phyloP scores from a whole-genome alignment of 2,888 invertebrate genomes.

The Cancer borealis region DNA sequence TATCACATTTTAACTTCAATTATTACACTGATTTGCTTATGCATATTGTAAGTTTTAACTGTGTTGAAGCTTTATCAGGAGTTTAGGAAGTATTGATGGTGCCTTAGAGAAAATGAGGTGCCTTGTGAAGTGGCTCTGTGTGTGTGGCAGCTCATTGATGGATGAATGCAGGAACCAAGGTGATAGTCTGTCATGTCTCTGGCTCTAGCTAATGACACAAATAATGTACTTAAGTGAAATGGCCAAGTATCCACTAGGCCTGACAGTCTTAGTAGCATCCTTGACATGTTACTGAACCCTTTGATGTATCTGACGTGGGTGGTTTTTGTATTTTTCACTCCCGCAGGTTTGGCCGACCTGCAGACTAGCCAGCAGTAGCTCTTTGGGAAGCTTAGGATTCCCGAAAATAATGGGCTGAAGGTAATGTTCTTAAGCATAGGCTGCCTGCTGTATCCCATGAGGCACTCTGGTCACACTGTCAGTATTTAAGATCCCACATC shows the following conservation, averaged over 20 bases:
- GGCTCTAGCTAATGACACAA: constrained; percentile 66
- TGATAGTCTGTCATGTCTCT: constrained; percentile 69
- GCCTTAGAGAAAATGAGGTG: constrained; percentile 68
- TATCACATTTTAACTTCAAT: constrained; percentile 25
- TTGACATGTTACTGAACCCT: constrained; percentile 59
- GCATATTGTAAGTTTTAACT: constrained; percentile 41
- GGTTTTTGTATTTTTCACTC: constrained; percentile 55
- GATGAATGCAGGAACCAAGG: constrained; percentile 71
- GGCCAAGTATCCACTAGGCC: constrained; percentile 59
- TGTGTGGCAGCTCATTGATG: constrained; percentile 57
- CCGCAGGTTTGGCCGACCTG: constrained; percentile 48
- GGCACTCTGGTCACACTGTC: constrained; percentile 69
- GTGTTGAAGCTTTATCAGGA: constrained; percentile 41
- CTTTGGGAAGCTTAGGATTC: constrained; percentile 57
- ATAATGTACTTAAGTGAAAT: constrained; percentile 71
- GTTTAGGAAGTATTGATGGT: constrained; percentile 66
- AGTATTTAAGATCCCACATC: constrained; percentile 74
- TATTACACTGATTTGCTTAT: constrained; percentile 41
- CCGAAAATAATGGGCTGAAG: constrained; percentile 48
- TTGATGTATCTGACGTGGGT: constrained; percentile 67
- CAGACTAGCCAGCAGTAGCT: constrained; percentile 61
- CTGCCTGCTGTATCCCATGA: constrained; percentile 60
- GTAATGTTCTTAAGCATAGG: constrained; percentile 36
- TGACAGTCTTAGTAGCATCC: constrained; percentile 58
- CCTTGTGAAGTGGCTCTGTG: constrained; percentile 62